Evolutionary conservation across 92 coral and sea anemone genomes (phyloP).

Genomic region (Scolanthus callimorphus): DNA sequence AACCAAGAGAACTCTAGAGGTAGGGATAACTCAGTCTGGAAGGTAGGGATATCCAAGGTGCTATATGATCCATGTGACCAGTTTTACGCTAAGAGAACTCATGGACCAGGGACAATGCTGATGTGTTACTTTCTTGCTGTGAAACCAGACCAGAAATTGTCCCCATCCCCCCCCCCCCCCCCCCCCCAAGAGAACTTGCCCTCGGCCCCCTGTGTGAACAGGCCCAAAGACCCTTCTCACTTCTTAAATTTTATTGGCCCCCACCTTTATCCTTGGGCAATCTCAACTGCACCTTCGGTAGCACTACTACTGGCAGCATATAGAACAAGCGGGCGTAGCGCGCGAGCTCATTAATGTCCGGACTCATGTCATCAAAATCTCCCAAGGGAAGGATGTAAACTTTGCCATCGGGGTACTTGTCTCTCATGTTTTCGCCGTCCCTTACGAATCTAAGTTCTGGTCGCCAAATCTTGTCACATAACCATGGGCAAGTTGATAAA

Average conservation of each 20-base stretch:
- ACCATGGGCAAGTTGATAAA: constrained; percentile 57
- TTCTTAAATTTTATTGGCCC: no score
- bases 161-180: no score
- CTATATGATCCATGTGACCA: no score
- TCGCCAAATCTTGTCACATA: constrained; percentile 32
- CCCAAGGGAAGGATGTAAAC: constrained; percentile 57
- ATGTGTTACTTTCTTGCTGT: no score
- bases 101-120: neutral
- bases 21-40: no score
- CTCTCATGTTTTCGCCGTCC: constrained; percentile 34
- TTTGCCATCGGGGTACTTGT: constrained; percentile 70
- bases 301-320: constrained; percentile 42
- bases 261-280: constrained; percentile 52
- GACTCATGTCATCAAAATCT: constrained; percentile 46
- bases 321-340: constrained; percentile 52
- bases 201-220: no score
- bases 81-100: neutral
- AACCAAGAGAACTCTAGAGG: no score
- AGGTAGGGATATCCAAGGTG: no score
- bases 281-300: constrained; percentile 41
- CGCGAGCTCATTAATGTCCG: constrained; percentile 35
- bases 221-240: no score
- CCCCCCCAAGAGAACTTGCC: no score
- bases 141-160: no score
- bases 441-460: constrained; percentile 5